Percentiles rank a stretch among this genome's conserved stretches.
These are phyloP conservation scores for Petrocephalus schoutedeni DNA, from an alignment of 2,797 vertebrate species.

Conservation along the genomic window DNA sequence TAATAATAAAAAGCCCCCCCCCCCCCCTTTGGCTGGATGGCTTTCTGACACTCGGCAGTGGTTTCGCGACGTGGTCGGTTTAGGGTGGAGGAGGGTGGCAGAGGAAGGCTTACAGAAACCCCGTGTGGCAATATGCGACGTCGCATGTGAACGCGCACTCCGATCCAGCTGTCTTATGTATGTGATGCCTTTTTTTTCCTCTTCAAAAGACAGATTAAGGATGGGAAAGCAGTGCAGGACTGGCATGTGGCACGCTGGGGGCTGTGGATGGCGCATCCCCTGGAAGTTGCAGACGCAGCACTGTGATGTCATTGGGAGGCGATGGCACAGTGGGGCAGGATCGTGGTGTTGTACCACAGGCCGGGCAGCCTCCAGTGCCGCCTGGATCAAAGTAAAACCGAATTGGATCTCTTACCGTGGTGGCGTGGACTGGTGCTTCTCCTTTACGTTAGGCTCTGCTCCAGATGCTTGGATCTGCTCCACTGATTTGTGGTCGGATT, in stretches of 20 bases:
- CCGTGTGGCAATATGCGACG: not conserved
- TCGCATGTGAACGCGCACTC: not conserved
- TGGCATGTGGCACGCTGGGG: slow-evolving; percentile 26
- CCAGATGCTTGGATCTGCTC: not conserved
- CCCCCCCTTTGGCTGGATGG: not conserved
- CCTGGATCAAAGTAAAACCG: slow-evolving; percentile 36
- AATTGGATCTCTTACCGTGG: not conserved
- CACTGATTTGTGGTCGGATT: not conserved
- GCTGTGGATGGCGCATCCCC: slow-evolving; percentile 46
- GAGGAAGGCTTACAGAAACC: not conserved
- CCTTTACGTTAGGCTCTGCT: not conserved
- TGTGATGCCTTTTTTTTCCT: not conserved
- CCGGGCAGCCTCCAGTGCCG: slow-evolving; percentile 56
- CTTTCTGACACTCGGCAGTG: not conserved
- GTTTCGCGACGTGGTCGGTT: slow-evolving; percentile 2
- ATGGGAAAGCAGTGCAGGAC: slow-evolving; percentile 31
- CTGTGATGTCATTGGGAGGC: slow-evolving; percentile 62
- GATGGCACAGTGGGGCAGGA: slow-evolving; percentile 54
- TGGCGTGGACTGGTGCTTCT: not conserved
- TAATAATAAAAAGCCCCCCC: not conserved
- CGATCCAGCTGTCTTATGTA: not conserved
- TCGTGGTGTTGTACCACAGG: slow-evolving; percentile 64
- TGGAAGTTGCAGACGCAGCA: slow-evolving; percentile 54
- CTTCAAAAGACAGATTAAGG: not conserved
- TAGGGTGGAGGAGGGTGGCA: not conserved